A percentile compares a stretch with the other conserved stretches of the same genome.
Conservation (phyloP, 2,797 vertebrate species). For the Sebastes ruberrimus region DNA sequence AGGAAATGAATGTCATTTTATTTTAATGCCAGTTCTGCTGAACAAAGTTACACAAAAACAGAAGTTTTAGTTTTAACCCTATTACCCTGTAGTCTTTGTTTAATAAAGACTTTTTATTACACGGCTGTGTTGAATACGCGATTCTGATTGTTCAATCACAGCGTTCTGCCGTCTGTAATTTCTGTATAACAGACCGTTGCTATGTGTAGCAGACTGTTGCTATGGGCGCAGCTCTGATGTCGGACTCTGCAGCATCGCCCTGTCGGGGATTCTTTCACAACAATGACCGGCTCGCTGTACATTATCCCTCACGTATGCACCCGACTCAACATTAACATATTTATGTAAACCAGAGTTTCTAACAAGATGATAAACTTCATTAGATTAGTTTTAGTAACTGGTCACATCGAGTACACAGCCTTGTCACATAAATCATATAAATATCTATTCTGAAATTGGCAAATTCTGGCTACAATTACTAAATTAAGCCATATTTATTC, state of each 20-base stretch:
- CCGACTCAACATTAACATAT: background rate
- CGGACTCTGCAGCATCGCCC: accelerated
- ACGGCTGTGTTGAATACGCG: accelerated
- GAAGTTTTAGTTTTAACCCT: background rate
- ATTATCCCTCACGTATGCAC: too few species aligned
- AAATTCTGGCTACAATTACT: background rate
- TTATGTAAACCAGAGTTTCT: background rate
- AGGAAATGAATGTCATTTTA: background rate
- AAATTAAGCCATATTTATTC: background rate
- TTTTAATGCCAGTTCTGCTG: background rate
- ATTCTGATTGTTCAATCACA: too few species aligned
- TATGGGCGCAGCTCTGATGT: too few species aligned
- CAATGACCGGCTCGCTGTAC: too few species aligned
- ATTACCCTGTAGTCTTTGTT: background rate
- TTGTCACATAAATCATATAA: background rate
- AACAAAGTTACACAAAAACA: background rate
- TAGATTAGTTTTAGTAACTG: background rate
- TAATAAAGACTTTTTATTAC: too few species aligned
- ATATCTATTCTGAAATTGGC: background rate
- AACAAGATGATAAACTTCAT: accelerated
- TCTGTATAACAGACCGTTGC: too few species aligned
- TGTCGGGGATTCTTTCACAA: too few species aligned
- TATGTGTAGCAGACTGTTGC: too few species aligned
- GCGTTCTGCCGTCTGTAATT: accelerated
- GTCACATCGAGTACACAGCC: background rate